Evolutionary conservation across 2,797 vertebrate species (phyloP).

Genomic region (Acipenser ruthenus): DNA sequence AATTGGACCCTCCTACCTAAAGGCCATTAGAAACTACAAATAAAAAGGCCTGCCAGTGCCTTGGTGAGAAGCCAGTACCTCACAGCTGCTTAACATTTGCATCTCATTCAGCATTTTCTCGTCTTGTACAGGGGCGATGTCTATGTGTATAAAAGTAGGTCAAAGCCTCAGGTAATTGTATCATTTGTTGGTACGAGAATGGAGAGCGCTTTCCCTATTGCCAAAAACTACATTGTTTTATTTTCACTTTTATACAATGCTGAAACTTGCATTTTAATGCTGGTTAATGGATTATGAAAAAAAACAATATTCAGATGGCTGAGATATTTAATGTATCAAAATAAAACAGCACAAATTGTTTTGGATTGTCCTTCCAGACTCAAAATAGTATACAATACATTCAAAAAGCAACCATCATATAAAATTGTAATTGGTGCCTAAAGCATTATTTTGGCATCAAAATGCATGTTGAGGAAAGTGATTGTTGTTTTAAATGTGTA

Average conservation of each 20-base stretch:
- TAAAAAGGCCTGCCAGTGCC: not conserved
- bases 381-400: too few relatives aligned
- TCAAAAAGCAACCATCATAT: too few relatives aligned
- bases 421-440: too few relatives aligned
- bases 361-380: too few relatives aligned
- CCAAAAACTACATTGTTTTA: not conserved
- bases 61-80: not conserved
- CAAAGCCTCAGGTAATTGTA: not conserved
- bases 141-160: not conserved
- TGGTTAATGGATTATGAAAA: too few relatives aligned
- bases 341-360: too few relatives aligned
- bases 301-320: too few relatives aligned
- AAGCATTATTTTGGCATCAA: too few relatives aligned
- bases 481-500: too few relatives aligned
- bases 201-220: not conserved
- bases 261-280: constrained; percentile 1
- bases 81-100: not conserved
- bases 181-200: not conserved
- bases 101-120: not conserved
- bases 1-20: constrained; percentile 4
- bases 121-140: not conserved
- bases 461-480: too few relatives aligned
- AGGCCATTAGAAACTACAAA: constrained; percentile 2
- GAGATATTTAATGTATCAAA: too few relatives aligned
- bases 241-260: not conserved